Conservation (phyloP, 1,140 invertebrate genomes). For the Drosophila sproati region DNA sequence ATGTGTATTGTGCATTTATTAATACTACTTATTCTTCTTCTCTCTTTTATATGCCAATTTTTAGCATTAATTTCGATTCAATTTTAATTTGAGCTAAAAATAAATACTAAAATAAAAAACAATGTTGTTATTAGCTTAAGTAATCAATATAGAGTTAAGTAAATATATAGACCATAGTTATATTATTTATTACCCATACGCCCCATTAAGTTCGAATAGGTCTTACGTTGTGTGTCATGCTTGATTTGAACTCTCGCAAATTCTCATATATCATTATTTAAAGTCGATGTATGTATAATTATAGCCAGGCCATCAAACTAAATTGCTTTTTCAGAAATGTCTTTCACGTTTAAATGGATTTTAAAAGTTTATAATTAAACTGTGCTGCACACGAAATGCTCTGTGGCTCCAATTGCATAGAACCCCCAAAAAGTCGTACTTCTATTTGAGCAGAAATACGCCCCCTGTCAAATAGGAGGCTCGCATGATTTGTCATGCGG, state of each 20-base stretch:
- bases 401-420: constrained; percentile 6
- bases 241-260: background rate
- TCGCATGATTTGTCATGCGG: constrained; percentile 69
- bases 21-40: background rate
- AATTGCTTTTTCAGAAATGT: constrained; percentile 11
- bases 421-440: background rate
- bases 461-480: constrained; percentile 1
- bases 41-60: background rate
- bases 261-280: background rate
- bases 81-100: background rate
- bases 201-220: constrained; percentile 1
- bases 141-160: constrained; percentile 14
- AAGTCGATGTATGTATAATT: background rate
- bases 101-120: background rate
- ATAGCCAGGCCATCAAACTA: constrained; percentile 4
- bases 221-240: too few relatives aligned
- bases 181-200: constrained; percentile 34
- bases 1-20: constrained; percentile 35
- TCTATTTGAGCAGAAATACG: background rate
- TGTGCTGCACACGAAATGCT: constrained; percentile 11
- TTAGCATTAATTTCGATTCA: background rate
- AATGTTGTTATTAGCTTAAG: constrained; percentile 11
- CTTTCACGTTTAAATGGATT: constrained; percentile 3
- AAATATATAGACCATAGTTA: constrained; percentile 18
- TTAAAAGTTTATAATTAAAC: constrained; percentile 42